phyloP scores from a whole-genome alignment of 2,113 vertebrate species.

The Oncorhynchus masou region DNA sequence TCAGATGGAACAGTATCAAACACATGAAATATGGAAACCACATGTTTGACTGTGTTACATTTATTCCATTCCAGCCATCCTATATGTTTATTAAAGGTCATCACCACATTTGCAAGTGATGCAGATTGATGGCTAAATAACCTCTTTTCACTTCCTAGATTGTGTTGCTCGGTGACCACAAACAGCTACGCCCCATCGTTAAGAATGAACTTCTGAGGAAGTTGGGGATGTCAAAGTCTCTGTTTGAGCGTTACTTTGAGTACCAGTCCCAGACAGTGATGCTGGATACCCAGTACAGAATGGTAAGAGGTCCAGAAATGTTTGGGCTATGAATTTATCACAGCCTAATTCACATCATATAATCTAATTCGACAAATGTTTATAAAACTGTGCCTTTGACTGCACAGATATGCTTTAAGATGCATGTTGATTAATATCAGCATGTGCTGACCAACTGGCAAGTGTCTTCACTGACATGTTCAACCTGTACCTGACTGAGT shows the following conservation, averaged over 20 bases:
- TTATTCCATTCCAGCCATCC: no score
- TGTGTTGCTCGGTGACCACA: slow-evolving; percentile 32
- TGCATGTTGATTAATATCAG: no score
- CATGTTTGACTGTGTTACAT: no score
- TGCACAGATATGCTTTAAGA: no score
- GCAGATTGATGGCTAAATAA: background rate
- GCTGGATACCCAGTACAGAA: slow-evolving; percentile 63
- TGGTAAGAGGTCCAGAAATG: slow-evolving; percentile 41
- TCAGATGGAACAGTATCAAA: no score
- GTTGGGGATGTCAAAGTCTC: slow-evolving; percentile 59
- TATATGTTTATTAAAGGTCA: background rate
- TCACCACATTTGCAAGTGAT: background rate
- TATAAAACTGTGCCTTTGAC: background rate
- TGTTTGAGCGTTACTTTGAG: slow-evolving; percentile 57
- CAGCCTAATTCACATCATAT: background rate
- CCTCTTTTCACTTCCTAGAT: slow-evolving; percentile 68
- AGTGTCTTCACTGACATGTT: no score
- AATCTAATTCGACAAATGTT: background rate
- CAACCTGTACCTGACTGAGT: no score
- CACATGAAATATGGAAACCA: no score
- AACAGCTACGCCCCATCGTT: slow-evolving; percentile 59
- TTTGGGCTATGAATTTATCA: no score
- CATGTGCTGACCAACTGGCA: no score
- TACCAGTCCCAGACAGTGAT: slow-evolving; percentile 30
- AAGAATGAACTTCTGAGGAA: slow-evolving; percentile 37